A percentile compares a stretch with the other conserved stretches of the same genome.
Conservation (phyloP, 1,140 invertebrate genomes). For the Danaus melanippus region DNA sequence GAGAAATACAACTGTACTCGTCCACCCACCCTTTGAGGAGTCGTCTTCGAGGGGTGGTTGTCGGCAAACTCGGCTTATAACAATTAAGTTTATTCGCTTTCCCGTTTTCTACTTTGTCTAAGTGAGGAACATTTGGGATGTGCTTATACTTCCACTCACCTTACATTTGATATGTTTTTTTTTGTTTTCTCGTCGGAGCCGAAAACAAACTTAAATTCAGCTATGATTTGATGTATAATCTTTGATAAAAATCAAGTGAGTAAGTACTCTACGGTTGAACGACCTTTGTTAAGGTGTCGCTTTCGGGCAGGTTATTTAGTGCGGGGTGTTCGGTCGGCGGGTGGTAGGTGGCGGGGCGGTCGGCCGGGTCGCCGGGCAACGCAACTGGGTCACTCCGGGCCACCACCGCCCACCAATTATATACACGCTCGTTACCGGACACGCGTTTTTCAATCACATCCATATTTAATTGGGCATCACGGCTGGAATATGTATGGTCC, state of each 20-base stretch:
- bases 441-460: slow-evolving; percentile 72
- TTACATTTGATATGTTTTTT: slow-evolving; percentile 8
- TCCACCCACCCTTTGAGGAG: slow-evolving; percentile 37
- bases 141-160: slow-evolving; percentile 19
- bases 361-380: slow-evolving; percentile 60
- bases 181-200: no score
- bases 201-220: no score
- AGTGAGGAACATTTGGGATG: slow-evolving; percentile 28
- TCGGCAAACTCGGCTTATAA: slow-evolving; percentile 61
- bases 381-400: slow-evolving; percentile 68
- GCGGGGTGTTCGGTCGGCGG: slow-evolving; percentile 26
- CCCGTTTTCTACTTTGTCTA: slow-evolving; percentile 55
- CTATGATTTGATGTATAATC: no score
- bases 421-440: slow-evolving; percentile 71
- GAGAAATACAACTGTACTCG: slow-evolving; percentile 62
- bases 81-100: slow-evolving; percentile 69
- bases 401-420: slow-evolving; percentile 64
- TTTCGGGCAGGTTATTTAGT: slow-evolving; percentile 70
- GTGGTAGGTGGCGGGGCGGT: slow-evolving; percentile 24
- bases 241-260: slow-evolving; percentile 30
- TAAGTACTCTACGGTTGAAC: slow-evolving; percentile 55
- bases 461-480: slow-evolving; percentile 71
- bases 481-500: slow-evolving; percentile 60
- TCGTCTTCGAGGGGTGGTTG: slow-evolving; percentile 42
- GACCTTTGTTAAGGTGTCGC: slow-evolving; percentile 69